A percentile compares a stretch with the other conserved stretches of the same genome.
Conservation (phyloP, 2,888 invertebrate species). For the Hybos culiciformis region DNA sequence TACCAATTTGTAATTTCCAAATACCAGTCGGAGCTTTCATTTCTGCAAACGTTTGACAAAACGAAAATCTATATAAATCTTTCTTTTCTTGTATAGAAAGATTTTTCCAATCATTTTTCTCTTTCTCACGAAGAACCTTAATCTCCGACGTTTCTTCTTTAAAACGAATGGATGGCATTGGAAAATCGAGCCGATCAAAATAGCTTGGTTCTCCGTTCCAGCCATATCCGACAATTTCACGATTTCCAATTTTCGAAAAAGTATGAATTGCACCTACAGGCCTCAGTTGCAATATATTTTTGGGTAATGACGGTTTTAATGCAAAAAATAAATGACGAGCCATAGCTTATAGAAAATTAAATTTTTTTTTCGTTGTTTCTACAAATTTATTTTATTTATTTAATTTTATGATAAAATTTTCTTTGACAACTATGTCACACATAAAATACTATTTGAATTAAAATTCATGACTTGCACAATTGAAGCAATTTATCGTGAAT, state of each 20-base stretch:
- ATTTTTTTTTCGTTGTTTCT: no score
- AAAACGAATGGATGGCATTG: constrained; percentile 83
- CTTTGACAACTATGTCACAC: no score
- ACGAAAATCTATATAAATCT: constrained; percentile 79
- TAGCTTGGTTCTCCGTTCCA: constrained; percentile 70
- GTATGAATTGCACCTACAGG: constrained; percentile 29
- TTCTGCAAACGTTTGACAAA: constrained; percentile 89
- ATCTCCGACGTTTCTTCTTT: constrained; percentile 64
- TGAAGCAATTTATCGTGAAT: no score
- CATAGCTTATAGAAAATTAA: no score
- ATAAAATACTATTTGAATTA: no score
- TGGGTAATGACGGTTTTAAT: no score
- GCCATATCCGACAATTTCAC: constrained; percentile 88
- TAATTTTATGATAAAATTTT: no score
- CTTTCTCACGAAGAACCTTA: constrained; percentile 69
- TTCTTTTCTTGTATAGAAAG: constrained; percentile 87
- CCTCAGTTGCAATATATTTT: no score
- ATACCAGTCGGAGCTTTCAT: constrained; percentile 47
- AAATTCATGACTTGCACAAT: no score
- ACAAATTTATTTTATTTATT: no score
- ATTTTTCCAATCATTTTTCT: constrained; percentile 94
- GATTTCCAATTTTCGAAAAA: constrained; percentile 52
- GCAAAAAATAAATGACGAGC: no score
- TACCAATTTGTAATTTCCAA: constrained; percentile 42
- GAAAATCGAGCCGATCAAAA: constrained; percentile 64